These are phyloP conservation scores for Lithophane socia DNA, from an alignment of 2,888 invertebrate species.

Conservation along the genomic window DNA sequence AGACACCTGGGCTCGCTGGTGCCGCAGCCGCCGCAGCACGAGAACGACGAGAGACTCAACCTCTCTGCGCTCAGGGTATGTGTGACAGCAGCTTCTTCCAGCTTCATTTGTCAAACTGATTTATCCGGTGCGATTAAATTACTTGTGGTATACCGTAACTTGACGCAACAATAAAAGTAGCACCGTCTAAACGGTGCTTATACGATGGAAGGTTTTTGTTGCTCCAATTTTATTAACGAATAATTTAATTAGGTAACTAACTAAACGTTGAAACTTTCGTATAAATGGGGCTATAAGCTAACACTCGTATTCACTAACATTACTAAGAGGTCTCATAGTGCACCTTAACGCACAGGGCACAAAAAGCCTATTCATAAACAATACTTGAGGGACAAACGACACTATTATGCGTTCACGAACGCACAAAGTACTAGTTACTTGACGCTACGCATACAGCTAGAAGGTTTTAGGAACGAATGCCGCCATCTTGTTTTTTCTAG, in stretches of 20 bases:
- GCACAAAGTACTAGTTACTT: background rate
- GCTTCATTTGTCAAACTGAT: background rate
- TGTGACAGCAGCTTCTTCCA: background rate
- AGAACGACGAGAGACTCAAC: constrained; percentile 91
- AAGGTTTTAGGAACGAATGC: too few relatives aligned
- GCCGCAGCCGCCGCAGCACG: constrained; percentile 78
- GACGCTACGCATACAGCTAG: background rate
- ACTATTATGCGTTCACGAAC: background rate
- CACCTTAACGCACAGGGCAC: background rate
- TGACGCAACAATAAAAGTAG: background rate
- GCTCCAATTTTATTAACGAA: background rate
- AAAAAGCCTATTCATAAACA: background rate
- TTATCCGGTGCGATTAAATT: background rate
- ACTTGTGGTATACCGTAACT: background rate
- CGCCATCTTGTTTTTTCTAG: background rate
- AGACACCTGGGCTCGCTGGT: constrained; percentile 91
- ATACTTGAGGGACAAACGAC: background rate
- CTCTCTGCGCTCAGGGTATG: constrained; percentile 91
- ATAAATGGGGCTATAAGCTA: background rate
- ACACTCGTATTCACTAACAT: background rate
- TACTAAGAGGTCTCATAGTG: background rate
- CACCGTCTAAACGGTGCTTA: background rate
- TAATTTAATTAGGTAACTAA: too few relatives aligned
- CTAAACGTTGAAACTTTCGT: background rate
- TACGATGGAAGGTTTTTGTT: background rate